Evolutionary conservation across 64 coral and sea anemone genomes (phyloP), one percentile per base, ranked within the genome.

Genomic region (Montipora capricornis): DNA sequence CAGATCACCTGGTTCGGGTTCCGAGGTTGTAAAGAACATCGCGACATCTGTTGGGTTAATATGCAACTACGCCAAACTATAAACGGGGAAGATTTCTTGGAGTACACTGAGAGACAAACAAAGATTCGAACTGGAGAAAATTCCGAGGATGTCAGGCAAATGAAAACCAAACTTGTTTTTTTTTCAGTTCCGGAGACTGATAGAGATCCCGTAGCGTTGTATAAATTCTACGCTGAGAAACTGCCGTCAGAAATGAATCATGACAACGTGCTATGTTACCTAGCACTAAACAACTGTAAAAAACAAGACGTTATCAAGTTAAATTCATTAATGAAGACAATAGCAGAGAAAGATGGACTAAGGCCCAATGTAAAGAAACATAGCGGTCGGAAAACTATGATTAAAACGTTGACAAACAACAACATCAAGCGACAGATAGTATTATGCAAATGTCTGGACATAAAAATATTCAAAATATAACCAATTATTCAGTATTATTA

Each of bases 91-190:
- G 73, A 90, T 44, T 83, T 20, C 17, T 90, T 94, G n/a, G 79
- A 90, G 55, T 90, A 67, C 70, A 47, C 24, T 47, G 78, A 94
- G 24, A 89, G 89, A 76, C 77, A 95, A 92, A 95, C 90, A 4
- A 95, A 95, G 14, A 96, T 85, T 14, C 77, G 90, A 83, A 80
- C 89, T 46, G 55, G 57, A 0, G 57, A 80, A 52, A 91, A 80
- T 19, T 44, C 55, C 87, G 3, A 77, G 49, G 53, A 69, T 71
- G 49, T 90, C 13, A 90, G 77, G 15, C 44, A 8, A 48, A 69
- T 90, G 8, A 53, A 53, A 53, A 71, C 93, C 57, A 66, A 92
- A 89, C 78, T 89, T 91, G 82, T 26, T 26, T 26, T 26, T 26
- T 95, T 92, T 92, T 74, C 89, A 16, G 46, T 68, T 49, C 80